Evolutionary conservation across 2,888 invertebrate genomes (phyloP).

Genomic region (Polia nebulosa): DNA sequence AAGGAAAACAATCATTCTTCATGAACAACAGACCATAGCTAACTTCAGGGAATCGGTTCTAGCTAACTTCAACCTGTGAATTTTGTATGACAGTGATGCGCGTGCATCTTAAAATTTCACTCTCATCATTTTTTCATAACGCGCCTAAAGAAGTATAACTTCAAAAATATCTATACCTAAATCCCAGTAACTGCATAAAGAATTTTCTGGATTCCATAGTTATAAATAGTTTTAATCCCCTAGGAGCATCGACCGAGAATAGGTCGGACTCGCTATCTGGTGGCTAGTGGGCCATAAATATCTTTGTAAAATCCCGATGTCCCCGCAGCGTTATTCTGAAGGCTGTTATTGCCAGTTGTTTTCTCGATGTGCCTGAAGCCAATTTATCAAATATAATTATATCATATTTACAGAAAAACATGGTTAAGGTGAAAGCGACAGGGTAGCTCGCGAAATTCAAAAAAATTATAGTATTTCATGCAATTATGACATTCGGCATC

Average conservation of each 20-base stretch:
- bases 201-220: constrained; percentile 32
- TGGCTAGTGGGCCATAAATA: constrained; percentile 41
- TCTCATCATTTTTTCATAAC: too few species aligned
- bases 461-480: too few species aligned
- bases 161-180: background rate
- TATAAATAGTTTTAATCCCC: constrained; percentile 33
- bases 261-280: constrained; percentile 44
- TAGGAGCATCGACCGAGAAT: constrained; percentile 25
- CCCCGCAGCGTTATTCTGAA: constrained; percentile 35
- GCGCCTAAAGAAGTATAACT: too few species aligned
- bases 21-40: too few species aligned
- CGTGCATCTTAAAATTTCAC: too few species aligned
- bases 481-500: too few species aligned
- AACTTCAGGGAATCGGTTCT: too few species aligned
- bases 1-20: too few species aligned
- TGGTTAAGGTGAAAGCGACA: too few species aligned
- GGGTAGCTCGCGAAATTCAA: too few species aligned
- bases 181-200: constrained; percentile 14
- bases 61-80: too few species aligned
- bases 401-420: background rate
- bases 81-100: too few species aligned
- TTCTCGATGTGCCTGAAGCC: constrained; percentile 37
- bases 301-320: constrained; percentile 49
- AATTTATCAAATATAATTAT: constrained; percentile 9
- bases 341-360: constrained; percentile 42